Percentiles rank a stretch among this genome's conserved stretches.
These are phyloP conservation scores for Asteroscopus sphinx DNA, from an alignment of 2,888 invertebrate species.

Conservation along the genomic window DNA sequence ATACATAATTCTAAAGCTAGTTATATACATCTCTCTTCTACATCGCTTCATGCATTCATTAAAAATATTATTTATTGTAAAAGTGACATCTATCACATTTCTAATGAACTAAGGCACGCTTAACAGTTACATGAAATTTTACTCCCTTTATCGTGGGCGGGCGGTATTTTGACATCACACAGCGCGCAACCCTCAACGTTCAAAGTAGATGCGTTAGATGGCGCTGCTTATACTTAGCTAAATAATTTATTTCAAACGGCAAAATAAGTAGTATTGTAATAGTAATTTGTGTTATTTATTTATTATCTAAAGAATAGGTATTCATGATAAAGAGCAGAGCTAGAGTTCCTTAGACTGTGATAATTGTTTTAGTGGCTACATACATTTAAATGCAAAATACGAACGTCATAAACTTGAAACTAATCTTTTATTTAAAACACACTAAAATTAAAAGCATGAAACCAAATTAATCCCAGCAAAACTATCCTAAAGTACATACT, in stretches of 20 bases:
- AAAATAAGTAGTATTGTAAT: too few relatives aligned
- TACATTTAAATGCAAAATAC: not conserved
- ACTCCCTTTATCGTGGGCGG: too few relatives aligned
- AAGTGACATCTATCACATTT: constrained; percentile 13
- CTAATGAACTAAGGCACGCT: not conserved
- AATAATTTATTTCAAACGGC: too few relatives aligned
- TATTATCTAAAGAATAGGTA: too few relatives aligned
- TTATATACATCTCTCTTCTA: too few relatives aligned
- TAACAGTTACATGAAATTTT: not conserved
- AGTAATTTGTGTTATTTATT: too few relatives aligned
- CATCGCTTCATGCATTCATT: too few relatives aligned
- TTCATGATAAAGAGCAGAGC: too few relatives aligned
- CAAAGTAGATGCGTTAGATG: constrained; percentile 24
- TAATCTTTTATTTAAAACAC: constrained; percentile 2
- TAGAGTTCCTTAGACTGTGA: too few relatives aligned
- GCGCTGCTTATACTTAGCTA: constrained; percentile 11
- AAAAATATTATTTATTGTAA: not conserved
- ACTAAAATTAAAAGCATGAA: constrained; percentile 9
- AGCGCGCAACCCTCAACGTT: constrained; percentile 1
- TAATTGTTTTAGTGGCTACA: not conserved
- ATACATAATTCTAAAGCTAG: too few relatives aligned
- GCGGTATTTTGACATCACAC: not conserved
- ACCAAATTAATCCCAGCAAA: constrained; percentile 27
- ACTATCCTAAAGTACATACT: constrained; percentile 39
- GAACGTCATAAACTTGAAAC: not conserved